Base-by-base conservation (phyloP, 2,113 vertebrate genomes). In the Chamaea fasciata region DNA sequence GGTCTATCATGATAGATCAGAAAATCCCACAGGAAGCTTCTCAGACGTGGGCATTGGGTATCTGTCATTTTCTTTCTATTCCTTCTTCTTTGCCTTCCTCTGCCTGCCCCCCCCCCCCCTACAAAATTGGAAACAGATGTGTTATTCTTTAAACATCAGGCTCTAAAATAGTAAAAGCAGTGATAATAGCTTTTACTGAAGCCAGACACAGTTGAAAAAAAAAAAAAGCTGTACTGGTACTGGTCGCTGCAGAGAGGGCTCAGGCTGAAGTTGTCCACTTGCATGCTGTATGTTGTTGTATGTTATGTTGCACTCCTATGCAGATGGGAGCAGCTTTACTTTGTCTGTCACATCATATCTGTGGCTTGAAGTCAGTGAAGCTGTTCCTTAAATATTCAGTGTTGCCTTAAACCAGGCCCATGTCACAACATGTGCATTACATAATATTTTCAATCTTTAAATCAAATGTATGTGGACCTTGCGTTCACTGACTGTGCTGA, bases 271-370 rank as follows among this genome's bases (percentile, higher is more conserved):
- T 67, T 7, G 3, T 55, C 59, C 41, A 13, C 15, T 64, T 67
- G 15, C 22, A 15, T 70, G 30, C 68, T 95, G 20, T 17, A 6
- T 26, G 37, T 67, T 57, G 14, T 44, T 74, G 20, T 17, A 6
- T 28, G 42, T 67, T 57, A 15, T 44, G 12, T 21, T 37, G 17
- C 35, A 77, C 22, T 75, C 46, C 63, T 17, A 1, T 47, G 41
- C 30, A 77, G 59, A 53, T 83, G n/a, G 55, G 33, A 77, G 33
- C 87, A 83, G 85, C 44, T 90, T 86, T 65, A 35, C 64, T 78
- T 86, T 53, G 44, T 31, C 80, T 96, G 95, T 95, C 95, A 92
- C 90, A 94, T 96, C 85, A 33, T 76, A 89, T 96, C 49, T 93
- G 73, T 80, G 77, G 44, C 83, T 68, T 53, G 53, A 81, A 81